A percentile compares a stretch with the other conserved stretches of the same genome.
Evolutionary conservation across 2,888 invertebrate genomes (phyloP).

Genomic region (Eudasyphora cyanicolor): DNA sequence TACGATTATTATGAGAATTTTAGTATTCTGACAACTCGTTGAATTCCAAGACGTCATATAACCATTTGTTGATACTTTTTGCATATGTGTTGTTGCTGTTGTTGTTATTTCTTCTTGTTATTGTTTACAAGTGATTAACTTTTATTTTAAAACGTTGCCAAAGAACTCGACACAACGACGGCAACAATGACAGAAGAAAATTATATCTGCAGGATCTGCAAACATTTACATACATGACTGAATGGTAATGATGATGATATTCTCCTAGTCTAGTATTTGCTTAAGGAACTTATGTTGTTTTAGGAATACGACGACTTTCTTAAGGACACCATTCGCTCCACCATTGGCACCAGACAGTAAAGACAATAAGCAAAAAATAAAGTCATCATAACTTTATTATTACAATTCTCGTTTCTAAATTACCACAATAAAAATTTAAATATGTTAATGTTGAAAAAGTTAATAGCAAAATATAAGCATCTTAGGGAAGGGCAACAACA

Average conservation of each 20-base stretch:
- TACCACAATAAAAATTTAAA: slow-evolving; percentile 60
- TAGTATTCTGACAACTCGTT: background rate
- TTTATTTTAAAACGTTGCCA: slow-evolving; percentile 1
- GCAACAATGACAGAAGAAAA: background rate
- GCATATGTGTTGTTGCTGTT: background rate
- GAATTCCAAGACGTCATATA: background rate
- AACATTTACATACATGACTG: slow-evolving; percentile 1
- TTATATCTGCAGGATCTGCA: background rate
- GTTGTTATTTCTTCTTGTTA: no score
- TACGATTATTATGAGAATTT: background rate
- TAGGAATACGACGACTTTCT: background rate
- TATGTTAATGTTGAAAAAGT: slow-evolving; percentile 52
- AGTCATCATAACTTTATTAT: slow-evolving; percentile 50
- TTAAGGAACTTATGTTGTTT: background rate
- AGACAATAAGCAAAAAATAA: slow-evolving; percentile 17
- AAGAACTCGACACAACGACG: background rate
- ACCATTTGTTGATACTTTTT: background rate
- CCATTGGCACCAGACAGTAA: background rate
- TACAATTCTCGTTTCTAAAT: slow-evolving; percentile 47
- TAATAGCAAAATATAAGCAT: slow-evolving; percentile 39
- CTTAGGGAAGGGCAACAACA: slow-evolving; percentile 26
- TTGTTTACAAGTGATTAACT: slow-evolving; percentile 24
- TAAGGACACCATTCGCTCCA: background rate
- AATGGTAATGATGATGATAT: no score
- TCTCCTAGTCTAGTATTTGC: background rate